Conservation (phyloP, 1,140 invertebrate species). For the Lepidurus apus region DNA sequence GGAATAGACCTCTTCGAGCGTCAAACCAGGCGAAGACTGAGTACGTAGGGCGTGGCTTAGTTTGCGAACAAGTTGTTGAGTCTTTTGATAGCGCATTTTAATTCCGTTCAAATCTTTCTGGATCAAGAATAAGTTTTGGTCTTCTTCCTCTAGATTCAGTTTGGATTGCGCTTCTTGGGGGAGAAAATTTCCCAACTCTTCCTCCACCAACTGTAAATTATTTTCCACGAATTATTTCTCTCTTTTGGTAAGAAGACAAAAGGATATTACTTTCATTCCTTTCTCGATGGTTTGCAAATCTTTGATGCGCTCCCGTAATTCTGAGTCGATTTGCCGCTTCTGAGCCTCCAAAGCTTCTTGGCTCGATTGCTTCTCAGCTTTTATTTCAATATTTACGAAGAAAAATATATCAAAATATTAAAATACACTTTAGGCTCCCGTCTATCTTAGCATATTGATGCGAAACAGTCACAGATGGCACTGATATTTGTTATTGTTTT, state of each 20-base stretch:
- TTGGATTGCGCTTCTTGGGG: not conserved
- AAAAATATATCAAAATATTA: not conserved
- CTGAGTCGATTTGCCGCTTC: not conserved
- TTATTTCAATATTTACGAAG: not conserved
- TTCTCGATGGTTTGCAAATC: not conserved
- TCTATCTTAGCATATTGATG: too few relatives aligned
- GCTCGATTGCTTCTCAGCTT: not conserved
- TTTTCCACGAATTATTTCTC: too few relatives aligned
- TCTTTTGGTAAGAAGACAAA: too few relatives aligned
- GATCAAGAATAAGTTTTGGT: not conserved
- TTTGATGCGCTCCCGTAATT: not conserved
- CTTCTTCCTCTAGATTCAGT: not conserved
- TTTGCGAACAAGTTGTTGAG: not conserved
- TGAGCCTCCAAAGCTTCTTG: not conserved
- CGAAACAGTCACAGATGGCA: too few relatives aligned
- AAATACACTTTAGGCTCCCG: too few relatives aligned
- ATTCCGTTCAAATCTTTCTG: not conserved
- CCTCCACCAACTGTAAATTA: not conserved
- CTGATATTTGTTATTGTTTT: too few relatives aligned
- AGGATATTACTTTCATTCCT: not conserved
- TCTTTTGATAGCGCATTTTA: not conserved
- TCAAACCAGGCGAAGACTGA: not conserved
- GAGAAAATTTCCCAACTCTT: not conserved
- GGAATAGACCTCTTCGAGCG: not conserved
- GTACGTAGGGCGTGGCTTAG: not conserved